phyloP scores from a whole-genome alignment of 2,113 vertebrate species.

The Maccullochella peelii region DNA sequence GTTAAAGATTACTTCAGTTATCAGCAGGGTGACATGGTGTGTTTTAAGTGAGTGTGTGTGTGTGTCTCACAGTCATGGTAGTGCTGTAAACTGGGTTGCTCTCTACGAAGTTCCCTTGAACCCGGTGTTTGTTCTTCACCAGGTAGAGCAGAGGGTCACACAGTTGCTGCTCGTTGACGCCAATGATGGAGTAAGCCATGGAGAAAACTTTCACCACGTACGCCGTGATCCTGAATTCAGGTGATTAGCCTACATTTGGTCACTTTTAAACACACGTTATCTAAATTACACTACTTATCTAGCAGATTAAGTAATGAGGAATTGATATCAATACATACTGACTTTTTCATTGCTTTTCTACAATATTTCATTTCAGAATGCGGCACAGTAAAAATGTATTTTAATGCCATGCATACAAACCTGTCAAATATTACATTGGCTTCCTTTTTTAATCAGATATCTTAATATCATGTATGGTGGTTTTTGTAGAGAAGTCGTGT shows the following conservation, averaged over 20 bases:
- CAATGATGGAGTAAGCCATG: slow-evolving; percentile 82
- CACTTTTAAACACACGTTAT: neutral
- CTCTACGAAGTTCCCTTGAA: slow-evolving; percentile 85
- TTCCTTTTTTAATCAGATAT: neutral
- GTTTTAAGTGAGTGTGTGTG: neutral
- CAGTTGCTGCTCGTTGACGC: slow-evolving; percentile 80
- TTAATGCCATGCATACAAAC: neutral
- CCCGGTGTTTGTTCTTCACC: slow-evolving; percentile 84
- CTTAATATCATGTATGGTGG: neutral
- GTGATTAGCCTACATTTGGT: neutral
- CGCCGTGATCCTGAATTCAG: slow-evolving; percentile 88
- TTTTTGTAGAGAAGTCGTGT: neutral
- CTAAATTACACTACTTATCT: neutral
- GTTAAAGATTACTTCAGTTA: neutral
- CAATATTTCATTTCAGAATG: neutral
- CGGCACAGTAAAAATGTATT: neutral
- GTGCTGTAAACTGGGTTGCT: slow-evolving; percentile 84
- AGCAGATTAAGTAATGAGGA: neutral
- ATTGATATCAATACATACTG: too few relatives aligned
- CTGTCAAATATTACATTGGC: neutral
- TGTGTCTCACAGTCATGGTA: slow-evolving; percentile 80
- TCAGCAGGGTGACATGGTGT: neutral
- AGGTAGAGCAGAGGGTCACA: slow-evolving; percentile 91
- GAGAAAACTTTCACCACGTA: slow-evolving; percentile 94
- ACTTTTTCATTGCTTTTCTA: neutral